Conservation (phyloP, 2,113 vertebrate species). For the Chaetodon auriga region DNA sequence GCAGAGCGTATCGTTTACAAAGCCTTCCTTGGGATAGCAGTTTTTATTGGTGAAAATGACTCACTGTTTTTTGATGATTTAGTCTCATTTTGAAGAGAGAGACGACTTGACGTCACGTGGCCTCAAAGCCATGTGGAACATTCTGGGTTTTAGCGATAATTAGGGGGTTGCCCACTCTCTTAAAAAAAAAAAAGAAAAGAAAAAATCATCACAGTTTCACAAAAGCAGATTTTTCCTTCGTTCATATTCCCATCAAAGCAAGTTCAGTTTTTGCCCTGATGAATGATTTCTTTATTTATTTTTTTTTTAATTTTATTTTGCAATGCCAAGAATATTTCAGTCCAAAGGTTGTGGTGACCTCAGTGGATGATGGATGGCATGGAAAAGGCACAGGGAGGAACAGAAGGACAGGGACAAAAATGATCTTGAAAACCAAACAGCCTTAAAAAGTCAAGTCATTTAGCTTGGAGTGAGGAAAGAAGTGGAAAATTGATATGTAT, state of each 20-base stretch:
- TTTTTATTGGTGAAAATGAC: slow-evolving; percentile 81
- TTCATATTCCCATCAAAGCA: slow-evolving; percentile 49
- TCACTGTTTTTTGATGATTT: slow-evolving; percentile 74
- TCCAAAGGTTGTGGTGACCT: slow-evolving; percentile 59
- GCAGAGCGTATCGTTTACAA: slow-evolving; percentile 79
- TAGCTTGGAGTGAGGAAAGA: slow-evolving; percentile 1
- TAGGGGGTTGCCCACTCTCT: slow-evolving; percentile 76
- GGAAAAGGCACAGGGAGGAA: slow-evolving; percentile 41
- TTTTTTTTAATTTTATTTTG: slow-evolving; percentile 17
- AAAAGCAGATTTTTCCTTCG: slow-evolving; percentile 49
- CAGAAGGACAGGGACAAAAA: slow-evolving; percentile 37
- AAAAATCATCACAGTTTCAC: slow-evolving; percentile 60
- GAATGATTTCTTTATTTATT: slow-evolving; percentile 51
- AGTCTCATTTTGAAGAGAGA: slow-evolving; percentile 54
- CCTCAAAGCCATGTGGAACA: slow-evolving; percentile 65
- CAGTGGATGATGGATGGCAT: slow-evolving; percentile 61
- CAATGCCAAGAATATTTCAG: slow-evolving; percentile 58
- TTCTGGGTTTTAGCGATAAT: slow-evolving; percentile 78
- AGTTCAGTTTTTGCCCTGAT: slow-evolving; percentile 47
- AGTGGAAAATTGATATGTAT: background rate
- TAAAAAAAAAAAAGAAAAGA: slow-evolving; percentile 30
- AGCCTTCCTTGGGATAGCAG: slow-evolving; percentile 73
- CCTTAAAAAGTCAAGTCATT: background rate
- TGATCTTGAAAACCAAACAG: slow-evolving; percentile 13
- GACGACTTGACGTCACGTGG: slow-evolving; percentile 53